phyloP scores from a whole-genome alignment of 2,113 vertebrate species.

The Cyanocitta stelleri region DNA sequence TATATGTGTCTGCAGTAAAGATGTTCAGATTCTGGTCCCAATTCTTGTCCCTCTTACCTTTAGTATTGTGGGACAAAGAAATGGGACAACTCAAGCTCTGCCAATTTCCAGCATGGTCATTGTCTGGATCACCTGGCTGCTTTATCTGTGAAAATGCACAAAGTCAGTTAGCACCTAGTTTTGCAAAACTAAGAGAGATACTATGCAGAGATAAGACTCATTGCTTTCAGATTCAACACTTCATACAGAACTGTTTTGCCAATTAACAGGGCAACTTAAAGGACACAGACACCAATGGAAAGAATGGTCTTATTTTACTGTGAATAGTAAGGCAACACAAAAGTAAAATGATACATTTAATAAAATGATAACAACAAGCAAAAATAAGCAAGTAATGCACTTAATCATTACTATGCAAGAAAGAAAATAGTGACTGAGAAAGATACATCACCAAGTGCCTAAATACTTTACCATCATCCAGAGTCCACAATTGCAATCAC shows the following conservation, averaged over 20 bases:
- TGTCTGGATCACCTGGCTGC: background rate
- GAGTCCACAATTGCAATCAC: accelerated
- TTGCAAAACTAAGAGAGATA: background rate
- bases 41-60: background rate
- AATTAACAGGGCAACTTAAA: background rate
- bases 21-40: background rate
- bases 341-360: background rate
- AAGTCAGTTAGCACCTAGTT: background rate
- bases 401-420: background rate
- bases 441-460: background rate
- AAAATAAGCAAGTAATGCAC: background rate
- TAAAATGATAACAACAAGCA: background rate
- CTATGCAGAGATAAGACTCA: background rate
- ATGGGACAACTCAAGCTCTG: background rate
- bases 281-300: background rate
- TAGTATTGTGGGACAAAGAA: background rate
- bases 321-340: background rate
- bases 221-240: background rate
- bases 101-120: background rate
- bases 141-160: background rate
- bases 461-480: background rate
- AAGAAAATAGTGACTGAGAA: background rate
- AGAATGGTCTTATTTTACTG: background rate
- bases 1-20: background rate
- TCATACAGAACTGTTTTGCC: background rate